phyloP scores from a whole-genome alignment of 1,140 invertebrate species.

The Rhagoletis pomonella region DNA sequence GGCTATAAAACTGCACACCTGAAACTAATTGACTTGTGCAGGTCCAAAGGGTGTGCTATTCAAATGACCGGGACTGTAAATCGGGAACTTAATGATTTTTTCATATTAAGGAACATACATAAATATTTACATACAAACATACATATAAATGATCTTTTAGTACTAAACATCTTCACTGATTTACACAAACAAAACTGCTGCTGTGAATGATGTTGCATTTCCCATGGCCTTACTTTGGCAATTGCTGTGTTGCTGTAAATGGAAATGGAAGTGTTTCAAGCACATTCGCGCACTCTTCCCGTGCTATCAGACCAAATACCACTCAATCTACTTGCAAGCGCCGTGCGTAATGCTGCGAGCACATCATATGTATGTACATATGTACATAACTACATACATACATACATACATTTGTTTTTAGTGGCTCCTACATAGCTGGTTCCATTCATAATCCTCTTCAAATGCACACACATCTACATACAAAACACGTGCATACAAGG shows the following conservation, averaged over 20 bases:
- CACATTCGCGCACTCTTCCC: background rate
- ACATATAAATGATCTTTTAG: slow-evolving; percentile 1
- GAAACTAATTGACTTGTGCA: too few species aligned
- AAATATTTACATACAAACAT: background rate
- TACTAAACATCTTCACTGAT: slow-evolving; percentile 14
- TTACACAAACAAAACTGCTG: background rate
- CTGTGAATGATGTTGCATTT: slow-evolving; percentile 33
- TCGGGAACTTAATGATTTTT: slow-evolving; percentile 41
- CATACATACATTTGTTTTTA: too few species aligned
- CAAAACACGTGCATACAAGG: background rate
- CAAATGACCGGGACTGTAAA: background rate
- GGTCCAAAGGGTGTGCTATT: too few species aligned
- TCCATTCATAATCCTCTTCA: slow-evolving; percentile 33
- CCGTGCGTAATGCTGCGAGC: background rate
- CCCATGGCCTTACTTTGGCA: slow-evolving; percentile 37
- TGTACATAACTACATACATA: too few species aligned
- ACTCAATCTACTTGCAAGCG: background rate
- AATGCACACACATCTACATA: background rate
- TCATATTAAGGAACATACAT: background rate
- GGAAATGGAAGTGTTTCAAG: slow-evolving; percentile 37
- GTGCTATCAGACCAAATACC: background rate
- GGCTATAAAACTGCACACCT: too few species aligned
- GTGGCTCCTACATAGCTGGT: background rate
- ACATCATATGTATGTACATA: too few species aligned
- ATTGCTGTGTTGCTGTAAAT: slow-evolving; percentile 17